phyloP scores from a whole-genome alignment of 2,113 vertebrate genomes.

The Candoia aspera region DNA sequence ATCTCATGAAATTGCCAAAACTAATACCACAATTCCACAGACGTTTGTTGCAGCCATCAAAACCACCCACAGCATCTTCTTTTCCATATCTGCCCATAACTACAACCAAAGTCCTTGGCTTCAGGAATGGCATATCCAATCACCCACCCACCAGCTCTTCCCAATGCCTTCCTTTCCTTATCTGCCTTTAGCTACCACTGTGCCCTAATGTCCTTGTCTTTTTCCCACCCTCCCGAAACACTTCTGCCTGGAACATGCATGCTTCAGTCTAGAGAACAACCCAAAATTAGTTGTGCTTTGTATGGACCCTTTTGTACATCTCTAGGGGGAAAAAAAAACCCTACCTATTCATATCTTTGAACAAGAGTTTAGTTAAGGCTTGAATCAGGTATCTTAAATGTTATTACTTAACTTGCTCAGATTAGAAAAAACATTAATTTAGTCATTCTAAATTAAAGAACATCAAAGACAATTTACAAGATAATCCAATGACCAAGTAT shows the following conservation, averaged over 20 bases:
- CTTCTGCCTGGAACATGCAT: neutral
- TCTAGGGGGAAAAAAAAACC: neutral
- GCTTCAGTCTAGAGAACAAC: neutral
- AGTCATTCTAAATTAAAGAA: neutral
- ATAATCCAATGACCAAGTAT: neutral
- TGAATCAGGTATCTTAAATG: neutral
- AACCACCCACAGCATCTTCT: neutral
- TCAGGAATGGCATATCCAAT: neutral
- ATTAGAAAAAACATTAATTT: too few species aligned
- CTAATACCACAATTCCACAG: neutral
- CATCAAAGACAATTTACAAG: neutral
- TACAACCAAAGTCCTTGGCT: neutral
- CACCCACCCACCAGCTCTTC: neutral
- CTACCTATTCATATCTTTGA: neutral
- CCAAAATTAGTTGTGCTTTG: neutral
- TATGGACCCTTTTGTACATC: neutral
- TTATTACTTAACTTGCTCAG: neutral
- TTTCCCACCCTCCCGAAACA: neutral
- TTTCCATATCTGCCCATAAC: neutral
- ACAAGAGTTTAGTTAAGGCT: neutral
- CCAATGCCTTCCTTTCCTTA: neutral
- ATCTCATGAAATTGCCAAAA: neutral
- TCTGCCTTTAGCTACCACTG: neutral
- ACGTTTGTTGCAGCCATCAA: neutral
- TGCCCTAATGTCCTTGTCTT: neutral